These are phyloP conservation scores for Nomada lathburiana DNA, from an alignment of 2,888 invertebrate species.

Conservation along the genomic window DNA sequence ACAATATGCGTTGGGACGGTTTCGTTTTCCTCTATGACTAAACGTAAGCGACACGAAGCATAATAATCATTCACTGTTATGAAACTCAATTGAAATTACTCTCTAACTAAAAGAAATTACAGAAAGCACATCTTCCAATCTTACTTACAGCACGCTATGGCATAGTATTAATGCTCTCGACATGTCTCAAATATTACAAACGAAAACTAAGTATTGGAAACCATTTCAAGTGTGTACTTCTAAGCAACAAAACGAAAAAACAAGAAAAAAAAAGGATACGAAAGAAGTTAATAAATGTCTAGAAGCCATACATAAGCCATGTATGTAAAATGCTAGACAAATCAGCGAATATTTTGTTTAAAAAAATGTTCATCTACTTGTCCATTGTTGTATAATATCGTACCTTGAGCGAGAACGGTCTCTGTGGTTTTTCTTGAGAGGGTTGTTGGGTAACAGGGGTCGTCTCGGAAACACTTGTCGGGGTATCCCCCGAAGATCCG, in stretches of 20 bases:
- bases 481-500: constrained; percentile 80
- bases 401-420: constrained; percentile 88
- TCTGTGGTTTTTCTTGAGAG: constrained; percentile 85
- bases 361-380: constrained; percentile 47
- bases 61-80: constrained; percentile 48
- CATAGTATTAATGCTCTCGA: constrained; percentile 33
- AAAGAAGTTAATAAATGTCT: constrained; percentile 48
- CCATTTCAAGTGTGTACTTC: constrained; percentile 26
- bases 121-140: constrained; percentile 50
- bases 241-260: constrained; percentile 22
- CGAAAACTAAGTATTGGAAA: not conserved
- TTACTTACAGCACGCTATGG: constrained; percentile 46
- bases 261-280: constrained; percentile 25
- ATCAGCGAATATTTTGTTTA: constrained; percentile 31
- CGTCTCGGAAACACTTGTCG: constrained; percentile 78
- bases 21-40: constrained; percentile 68
- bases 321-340: constrained; percentile 55
- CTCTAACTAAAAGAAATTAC: constrained; percentile 35
- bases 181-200: constrained; percentile 22
- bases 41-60: constrained; percentile 63
- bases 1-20: constrained; percentile 55
- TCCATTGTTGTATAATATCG: constrained; percentile 65
- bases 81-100: constrained; percentile 37
- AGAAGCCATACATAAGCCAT: constrained; percentile 68
- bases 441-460: constrained; percentile 79